These are phyloP conservation scores for Hydrocynus forskahlii DNA, from an alignment of 2,797 vertebrate species.

Conservation along the genomic window DNA sequence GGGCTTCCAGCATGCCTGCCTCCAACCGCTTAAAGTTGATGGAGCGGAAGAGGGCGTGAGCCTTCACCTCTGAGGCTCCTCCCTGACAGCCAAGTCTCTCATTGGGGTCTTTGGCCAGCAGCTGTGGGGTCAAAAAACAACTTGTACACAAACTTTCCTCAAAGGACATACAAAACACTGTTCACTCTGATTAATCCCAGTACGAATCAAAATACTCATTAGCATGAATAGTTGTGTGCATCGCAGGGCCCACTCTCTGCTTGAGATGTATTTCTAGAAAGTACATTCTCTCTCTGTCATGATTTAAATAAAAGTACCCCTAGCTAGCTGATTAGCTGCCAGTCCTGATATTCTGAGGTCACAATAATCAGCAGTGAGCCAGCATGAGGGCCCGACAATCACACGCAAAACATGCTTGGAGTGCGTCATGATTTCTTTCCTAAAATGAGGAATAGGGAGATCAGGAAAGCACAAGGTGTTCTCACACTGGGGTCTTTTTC, in stretches of 20 bases:
- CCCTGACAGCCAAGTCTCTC: conserved; percentile 88
- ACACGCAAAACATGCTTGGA: conserved; percentile 13
- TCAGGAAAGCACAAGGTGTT: not conserved
- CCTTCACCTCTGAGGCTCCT: conserved; percentile 90
- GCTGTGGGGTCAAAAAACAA: conserved; percentile 65
- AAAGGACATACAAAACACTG: not conserved
- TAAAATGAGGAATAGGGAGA: conserved; percentile 27
- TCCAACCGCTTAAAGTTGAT: conserved; percentile 95
- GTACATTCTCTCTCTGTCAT: not conserved
- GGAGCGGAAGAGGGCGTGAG: conserved; percentile 87
- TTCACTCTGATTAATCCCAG: conserved; percentile 9
- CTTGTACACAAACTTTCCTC: not conserved
- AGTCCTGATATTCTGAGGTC: conserved; percentile 23
- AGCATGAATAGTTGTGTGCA: conserved; percentile 15
- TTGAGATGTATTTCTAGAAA: not conserved
- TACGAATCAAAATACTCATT: conserved; percentile 14
- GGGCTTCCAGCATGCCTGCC: conserved; percentile 92
- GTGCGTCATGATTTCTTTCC: conserved; percentile 10
- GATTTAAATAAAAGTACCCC: conserved; percentile 17
- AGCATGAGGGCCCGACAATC: conserved; percentile 43
- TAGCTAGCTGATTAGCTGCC: conserved; percentile 31
- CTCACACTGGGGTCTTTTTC: not conserved
- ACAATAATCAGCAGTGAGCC: conserved; percentile 44
- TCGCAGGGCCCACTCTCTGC: not conserved
- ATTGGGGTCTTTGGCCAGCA: conserved; percentile 89